Evolutionary conservation across 1,140 invertebrate genomes (phyloP).

Genomic region (Eriocheir sinensis): DNA sequence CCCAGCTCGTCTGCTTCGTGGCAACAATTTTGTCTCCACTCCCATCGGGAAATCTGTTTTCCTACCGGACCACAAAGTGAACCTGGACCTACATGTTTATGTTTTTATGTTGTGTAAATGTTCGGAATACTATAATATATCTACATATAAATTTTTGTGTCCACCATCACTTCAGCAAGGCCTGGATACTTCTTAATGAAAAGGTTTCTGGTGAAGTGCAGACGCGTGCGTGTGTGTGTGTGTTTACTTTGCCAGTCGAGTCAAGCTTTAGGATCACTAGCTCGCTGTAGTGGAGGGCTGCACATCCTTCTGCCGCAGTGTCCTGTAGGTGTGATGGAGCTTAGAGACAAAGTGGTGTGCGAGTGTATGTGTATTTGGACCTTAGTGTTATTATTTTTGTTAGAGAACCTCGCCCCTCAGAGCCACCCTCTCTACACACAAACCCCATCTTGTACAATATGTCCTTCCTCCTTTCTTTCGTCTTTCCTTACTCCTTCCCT

Average conservation of each 20-base stretch:
- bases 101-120: conserved; percentile 17
- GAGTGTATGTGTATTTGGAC: neutral
- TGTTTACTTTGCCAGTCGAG: conserved; percentile 3
- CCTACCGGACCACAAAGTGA: neutral
- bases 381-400: conserved; percentile 8
- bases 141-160: conserved; percentile 7
- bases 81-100: neutral
- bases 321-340: conserved; percentile 13
- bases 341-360: conserved; percentile 11
- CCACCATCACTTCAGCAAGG: conserved; percentile 11
- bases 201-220: conserved; percentile 3
- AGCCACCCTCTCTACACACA: neutral
- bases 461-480: neutral
- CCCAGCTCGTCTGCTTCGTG: neutral
- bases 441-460: neutral
- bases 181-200: conserved; percentile 16
- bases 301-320: conserved; percentile 9
- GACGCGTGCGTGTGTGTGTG: neutral
- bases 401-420: conserved; percentile 10
- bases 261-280: conserved; percentile 24
- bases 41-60: neutral
- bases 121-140: neutral
- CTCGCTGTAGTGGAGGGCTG: neutral
- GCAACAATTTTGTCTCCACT: neutral
- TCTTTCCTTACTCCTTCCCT: neutral